Base-by-base conservation (phyloP, 2,797 vertebrate species). In the Coregonus sp. region DNA sequence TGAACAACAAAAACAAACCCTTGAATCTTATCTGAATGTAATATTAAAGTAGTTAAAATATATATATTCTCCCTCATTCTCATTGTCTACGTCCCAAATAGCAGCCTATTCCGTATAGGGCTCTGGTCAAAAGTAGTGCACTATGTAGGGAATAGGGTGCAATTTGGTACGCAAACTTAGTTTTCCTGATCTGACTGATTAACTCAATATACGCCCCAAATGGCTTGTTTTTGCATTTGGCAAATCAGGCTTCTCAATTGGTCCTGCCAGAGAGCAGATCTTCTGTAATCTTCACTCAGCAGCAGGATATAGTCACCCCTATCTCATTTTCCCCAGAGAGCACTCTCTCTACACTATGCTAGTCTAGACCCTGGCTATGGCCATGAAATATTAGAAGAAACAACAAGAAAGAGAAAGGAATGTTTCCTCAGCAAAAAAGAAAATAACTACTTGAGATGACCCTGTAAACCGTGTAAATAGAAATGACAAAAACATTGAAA, bases 261-360 rank as follows among this genome's bases (percentile, higher is more conserved):
- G 75, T 81, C 68, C 70, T 72, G 67, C 72, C 29, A 67, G 70
- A 50, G 73, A 75, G 51, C 33, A 76, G 54, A 66, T 73, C 70
- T 16, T 2, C 66, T 6, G 0, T 65, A 78, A 78, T 73, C 80
- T 14, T 54, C 12, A 72, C 70, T 75, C 59, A 29, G 52, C 37
- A 40, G 68, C 15, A 51, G 29, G 31, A 15, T 35, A 67, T 67
- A 67, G 35, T 33, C 25, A 3, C 63, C 25, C 12, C 54, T 9
- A 66, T 15, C 29, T 15, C 1, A 67, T 35, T 16, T 40, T 35
- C 15, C 29, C 15, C 31, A 67, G 29, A 50, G 33, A 40, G 25
- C 74, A 75, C 31, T 50, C 68, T 50, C 35, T 3, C 59, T 25
- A 61, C 5, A 25, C 2, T 18, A 61, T 7, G 9, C 59, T 20